Evolutionary conservation across 2,888 invertebrate genomes (phyloP), one percentile per base, ranked within the genome.

Genomic region (Platynereis dumerilii): DNA sequence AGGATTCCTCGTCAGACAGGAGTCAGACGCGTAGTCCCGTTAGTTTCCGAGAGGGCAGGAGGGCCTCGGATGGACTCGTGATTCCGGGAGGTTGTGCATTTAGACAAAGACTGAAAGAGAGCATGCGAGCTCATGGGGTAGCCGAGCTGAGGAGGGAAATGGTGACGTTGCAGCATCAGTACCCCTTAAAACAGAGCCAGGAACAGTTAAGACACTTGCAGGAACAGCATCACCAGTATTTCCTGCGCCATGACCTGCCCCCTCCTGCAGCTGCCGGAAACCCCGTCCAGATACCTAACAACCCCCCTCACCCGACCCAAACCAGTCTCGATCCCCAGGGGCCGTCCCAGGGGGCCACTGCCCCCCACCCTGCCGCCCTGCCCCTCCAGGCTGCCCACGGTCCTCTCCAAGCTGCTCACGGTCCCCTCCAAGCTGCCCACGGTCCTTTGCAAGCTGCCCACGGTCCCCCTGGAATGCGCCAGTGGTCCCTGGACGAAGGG

Each of bases 41-140:
- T 10, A 92, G 92, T 83, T 94, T 94, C 83, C 85, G 88, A 60
- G 86, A 87, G 76, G 87, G 87, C 12, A 75, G 86, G 2, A 88
- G 96, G 66, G 96, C 96, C 0, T 95, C 94, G 75, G 96, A 96
- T 80, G 95, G 95, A 3, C 86, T 95, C 53, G 93, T 95, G 28
- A 92, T 85, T 20, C 84, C 84, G 66, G 80, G 79, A 7, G 88
- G 88, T 63, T 86, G 91, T 65, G 91, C 91, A 34, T 92, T 92
- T 81, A 89, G 90, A 73, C 92, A 92, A 80, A 87, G 91, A 71
- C 85, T 92, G 61, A 90, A 90, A 73, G 92, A 93, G 82, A 90
- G 91, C 69, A 90, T 90, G 78, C 91, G 92, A 83, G 89, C 91
- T 0, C 91, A 91, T 83, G 93, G 92, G 22, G 90, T 93, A 72